phyloP scores from a whole-genome alignment of 2,888 invertebrate genomes.

The Petrophora chlorosata region DNA sequence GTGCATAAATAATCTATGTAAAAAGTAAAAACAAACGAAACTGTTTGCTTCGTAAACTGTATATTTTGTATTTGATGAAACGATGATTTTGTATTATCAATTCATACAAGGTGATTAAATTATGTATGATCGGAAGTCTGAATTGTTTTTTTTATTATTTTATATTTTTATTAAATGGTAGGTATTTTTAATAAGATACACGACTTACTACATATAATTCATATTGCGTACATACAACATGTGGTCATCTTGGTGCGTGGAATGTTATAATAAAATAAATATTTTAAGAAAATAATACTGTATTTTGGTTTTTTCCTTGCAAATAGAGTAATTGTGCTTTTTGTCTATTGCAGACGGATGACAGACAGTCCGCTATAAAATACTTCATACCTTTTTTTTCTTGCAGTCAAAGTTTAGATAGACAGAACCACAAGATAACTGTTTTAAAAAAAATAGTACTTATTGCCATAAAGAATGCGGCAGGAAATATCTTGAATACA shows the following conservation, averaged over 20 bases:
- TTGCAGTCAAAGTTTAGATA: too few species aligned
- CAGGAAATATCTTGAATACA: too few species aligned
- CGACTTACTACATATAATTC: too few species aligned
- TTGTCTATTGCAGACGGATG: too few species aligned
- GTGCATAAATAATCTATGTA: background rate
- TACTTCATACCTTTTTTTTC: too few species aligned
- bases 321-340: too few species aligned
- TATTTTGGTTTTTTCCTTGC: constrained; percentile 45
- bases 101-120: constrained; percentile 31
- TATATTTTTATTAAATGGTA: constrained; percentile 35
- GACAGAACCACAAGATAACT: too few species aligned
- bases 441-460: too few species aligned
- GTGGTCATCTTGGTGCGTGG: constrained; percentile 52
- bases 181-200: too few species aligned
- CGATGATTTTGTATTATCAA: too few species aligned
- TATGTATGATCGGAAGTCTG: constrained; percentile 39
- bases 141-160: constrained; percentile 41
- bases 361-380: too few species aligned
- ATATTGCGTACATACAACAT: constrained; percentile 53
- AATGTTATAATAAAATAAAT: constrained; percentile 71
- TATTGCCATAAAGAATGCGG: too few species aligned
- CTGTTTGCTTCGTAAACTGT: constrained; percentile 29
- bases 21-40: background rate
- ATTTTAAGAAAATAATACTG: constrained; percentile 60
- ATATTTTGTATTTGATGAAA: constrained; percentile 39